Evolutionary conservation across 1,140 invertebrate genomes (phyloP), one percentile per base, ranked within the genome.

Genomic region (Parapsyche elsis): DNA sequence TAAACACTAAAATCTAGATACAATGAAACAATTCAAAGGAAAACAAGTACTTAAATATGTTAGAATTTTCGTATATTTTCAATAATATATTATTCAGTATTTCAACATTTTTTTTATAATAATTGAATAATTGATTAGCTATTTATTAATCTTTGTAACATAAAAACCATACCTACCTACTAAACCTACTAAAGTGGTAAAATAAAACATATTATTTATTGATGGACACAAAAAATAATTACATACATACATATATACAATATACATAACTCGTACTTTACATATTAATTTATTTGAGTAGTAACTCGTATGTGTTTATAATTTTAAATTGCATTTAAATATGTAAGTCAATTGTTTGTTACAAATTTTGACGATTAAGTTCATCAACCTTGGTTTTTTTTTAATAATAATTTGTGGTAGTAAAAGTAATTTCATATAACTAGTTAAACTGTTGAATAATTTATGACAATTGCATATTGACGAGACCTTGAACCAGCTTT

Each of bases 201-300:
- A 4, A 38, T 38, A 38, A 38, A 4, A 38, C 7, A 38, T 38
- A 38, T 38, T 61, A 9, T 61, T 0, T 19, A 9, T 19, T 61
- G 5, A 19, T 19, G 1, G 4, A 53, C 16, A 12, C 12, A 61
- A 19, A 19, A 61, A 19, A 19, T 19, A 19, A 61, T 61, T 19
- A 61, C 4, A 61, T 19, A 61, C 19, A 16, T 61, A 61, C 57
- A 61, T n/a, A n/a, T n/a, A n/a, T n/a, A n/a, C n/a, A n/a, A n/a
- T n/a, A n/a, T n/a, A 61, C 19, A 61, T 19, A 61, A 61, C 57
- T 61, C 57, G 57, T 61, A 61, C 57, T 61, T 61, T 19, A 9
- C 2, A n/a, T 61, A 9, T 19, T 19, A 61, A 2, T 61, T 61
- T 19, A 19, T 61, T 61, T 19, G 19, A 19, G 0, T 53, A 53